Evolutionary conservation across 2,888 invertebrate species (phyloP).

Genomic region (Mythimna ferrago): DNA sequence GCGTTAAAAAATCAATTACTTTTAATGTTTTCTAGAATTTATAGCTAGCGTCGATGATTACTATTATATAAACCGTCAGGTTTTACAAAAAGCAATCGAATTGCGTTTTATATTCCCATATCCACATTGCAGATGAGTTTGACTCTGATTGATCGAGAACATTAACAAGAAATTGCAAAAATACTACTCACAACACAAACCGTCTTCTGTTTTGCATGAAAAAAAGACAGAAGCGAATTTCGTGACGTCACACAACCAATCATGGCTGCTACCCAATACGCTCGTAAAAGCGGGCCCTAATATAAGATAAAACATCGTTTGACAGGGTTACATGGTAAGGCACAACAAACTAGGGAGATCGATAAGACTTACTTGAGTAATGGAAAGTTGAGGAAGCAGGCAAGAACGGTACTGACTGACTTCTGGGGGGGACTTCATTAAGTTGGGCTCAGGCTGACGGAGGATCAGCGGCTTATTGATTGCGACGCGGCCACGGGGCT

Average conservation of each 20-base stretch:
- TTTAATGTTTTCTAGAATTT: slow-evolving; percentile 49
- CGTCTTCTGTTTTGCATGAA: slow-evolving; percentile 50
- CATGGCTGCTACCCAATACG: slow-evolving; percentile 42
- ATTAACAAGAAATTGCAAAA: slow-evolving; percentile 36
- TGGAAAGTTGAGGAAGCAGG: slow-evolving; percentile 57
- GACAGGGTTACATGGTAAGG: slow-evolving; percentile 45
- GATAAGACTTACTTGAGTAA: slow-evolving; percentile 60
- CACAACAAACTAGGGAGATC: slow-evolving; percentile 51
- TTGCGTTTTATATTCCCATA: slow-evolving; percentile 32
- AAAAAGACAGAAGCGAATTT: slow-evolving; percentile 49
- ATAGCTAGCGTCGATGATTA: slow-evolving; percentile 26
- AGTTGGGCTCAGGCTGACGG: slow-evolving; percentile 76
- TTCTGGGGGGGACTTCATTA: slow-evolving; percentile 74
- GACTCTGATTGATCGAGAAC: slow-evolving; percentile 50
- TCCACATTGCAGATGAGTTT: slow-evolving; percentile 34
- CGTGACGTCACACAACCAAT: slow-evolving; percentile 53
- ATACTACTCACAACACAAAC: slow-evolving; percentile 23
- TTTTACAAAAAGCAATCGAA: slow-evolving; percentile 29
- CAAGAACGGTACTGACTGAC: slow-evolving; percentile 51
- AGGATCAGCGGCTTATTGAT: slow-evolving; percentile 75
- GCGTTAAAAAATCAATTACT: slow-evolving; percentile 46
- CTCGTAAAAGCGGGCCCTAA: slow-evolving; percentile 53
- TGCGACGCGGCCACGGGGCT: slow-evolving; percentile 67
- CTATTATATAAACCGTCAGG: slow-evolving; percentile 9
- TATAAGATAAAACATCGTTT: slow-evolving; percentile 57